phyloP scores from a whole-genome alignment of 2,113 vertebrate genomes.

The Ploceus nigricollis region DNA sequence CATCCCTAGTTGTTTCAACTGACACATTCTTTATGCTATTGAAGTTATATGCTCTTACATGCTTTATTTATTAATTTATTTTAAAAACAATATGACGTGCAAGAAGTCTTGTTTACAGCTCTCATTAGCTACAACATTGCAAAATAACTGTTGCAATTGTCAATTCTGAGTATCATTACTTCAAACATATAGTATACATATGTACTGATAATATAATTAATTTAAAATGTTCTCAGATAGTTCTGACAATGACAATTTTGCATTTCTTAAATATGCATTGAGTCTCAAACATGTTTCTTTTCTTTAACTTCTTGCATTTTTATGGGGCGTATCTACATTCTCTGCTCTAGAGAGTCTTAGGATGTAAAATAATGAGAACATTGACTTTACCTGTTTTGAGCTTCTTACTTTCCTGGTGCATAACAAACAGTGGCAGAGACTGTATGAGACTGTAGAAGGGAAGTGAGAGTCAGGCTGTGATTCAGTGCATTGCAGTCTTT shows the following conservation, averaged over 20 bases:
- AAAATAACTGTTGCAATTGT: not conserved
- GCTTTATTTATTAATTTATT: not conserved
- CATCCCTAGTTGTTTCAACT: not conserved
- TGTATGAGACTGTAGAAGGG: not conserved
- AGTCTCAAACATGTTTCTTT: not conserved
- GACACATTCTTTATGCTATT: not conserved
- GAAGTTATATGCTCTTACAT: not conserved
- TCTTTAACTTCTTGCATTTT: not conserved
- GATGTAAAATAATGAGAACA: not conserved
- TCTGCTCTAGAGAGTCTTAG: not conserved
- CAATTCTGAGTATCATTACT: not conserved
- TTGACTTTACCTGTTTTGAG: not conserved
- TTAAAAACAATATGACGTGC: not conserved
- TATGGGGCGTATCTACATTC: not conserved
- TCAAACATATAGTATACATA: not conserved
- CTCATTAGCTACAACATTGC: not conserved
- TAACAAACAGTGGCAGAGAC: not conserved
- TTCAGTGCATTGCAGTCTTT: not conserved
- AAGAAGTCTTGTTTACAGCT: not conserved
- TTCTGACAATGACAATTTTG: not conserved
- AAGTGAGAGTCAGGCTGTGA: not conserved
- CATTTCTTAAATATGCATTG: not conserved
- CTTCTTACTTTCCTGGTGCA: not conserved
- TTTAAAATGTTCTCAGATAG: not conserved
- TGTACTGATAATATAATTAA: not conserved